Evolutionary conservation across 2,888 invertebrate genomes (phyloP), one percentile per base, ranked within the genome.

Genomic region (Hyposoter dolosus): DNA sequence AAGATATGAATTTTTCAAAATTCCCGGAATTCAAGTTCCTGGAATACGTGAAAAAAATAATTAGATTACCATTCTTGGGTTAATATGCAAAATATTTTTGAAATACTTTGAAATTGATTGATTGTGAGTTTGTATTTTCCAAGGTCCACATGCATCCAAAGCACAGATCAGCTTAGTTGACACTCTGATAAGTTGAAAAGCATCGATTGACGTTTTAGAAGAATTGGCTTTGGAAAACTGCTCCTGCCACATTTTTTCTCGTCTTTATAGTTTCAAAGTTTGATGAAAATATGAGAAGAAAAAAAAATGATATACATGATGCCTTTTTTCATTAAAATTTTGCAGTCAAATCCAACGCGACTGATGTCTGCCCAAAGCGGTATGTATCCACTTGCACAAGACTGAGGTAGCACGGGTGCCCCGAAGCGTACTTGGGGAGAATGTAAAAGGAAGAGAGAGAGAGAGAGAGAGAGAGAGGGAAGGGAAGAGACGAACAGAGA

Each of bases 321-420:
- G 19, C 28, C 60, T 75, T 45, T 76, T 47, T 45, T 65, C 28
- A 65, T 76, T 76, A 43, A 40, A 69, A 56, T 78, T 56, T 68
- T 28, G 6, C 65, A 68, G 69, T 32, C 7, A 65, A 74, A 75
- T 75, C 56, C 60, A 68, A 84, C 69, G 56, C 50, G 19, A 78
- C 53, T 15, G 32, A 66, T 72, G 83, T 80, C 74, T 79, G 71
- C 66, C 47, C 77, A 15, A 10, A 53, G 50, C 65, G 40, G 43
- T 28, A 53, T 71, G 53, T 77, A 71, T 72, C 77, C 45, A 77
- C 82, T 83, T 72, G 68, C 77, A 60, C 60, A 40, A 68, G 53
- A 72, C 72, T 83, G 63, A 19, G 71, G 45, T 45, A 45, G 35
- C 35, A 50, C 65, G 63, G 40, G 50, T 66, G 35, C 50, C 45